These are phyloP conservation scores for Murina feae DNA, from an alignment of 2,113 vertebrate genomes.

Conservation along the genomic window DNA sequence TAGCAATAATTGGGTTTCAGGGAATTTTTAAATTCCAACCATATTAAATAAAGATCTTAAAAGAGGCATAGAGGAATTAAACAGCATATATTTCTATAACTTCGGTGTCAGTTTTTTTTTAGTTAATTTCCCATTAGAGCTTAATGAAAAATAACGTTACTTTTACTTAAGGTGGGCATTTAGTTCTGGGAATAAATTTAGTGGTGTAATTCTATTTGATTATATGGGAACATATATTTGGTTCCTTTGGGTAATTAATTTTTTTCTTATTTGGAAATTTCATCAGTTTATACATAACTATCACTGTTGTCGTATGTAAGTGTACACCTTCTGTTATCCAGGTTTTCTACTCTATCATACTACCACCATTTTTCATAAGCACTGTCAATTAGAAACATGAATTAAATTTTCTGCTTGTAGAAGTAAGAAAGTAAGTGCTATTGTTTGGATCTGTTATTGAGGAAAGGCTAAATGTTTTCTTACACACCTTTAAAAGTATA, in stretches of 20 bases:
- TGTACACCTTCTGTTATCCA: background rate
- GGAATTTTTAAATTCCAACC: slow-evolving; percentile 2
- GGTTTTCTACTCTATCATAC: background rate
- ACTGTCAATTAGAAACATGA: background rate
- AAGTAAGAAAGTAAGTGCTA: background rate
- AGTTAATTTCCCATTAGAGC: background rate
- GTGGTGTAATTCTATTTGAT: background rate
- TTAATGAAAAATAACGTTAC: background rate
- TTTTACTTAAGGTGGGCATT: background rate
- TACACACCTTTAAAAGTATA: background rate
- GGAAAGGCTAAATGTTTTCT: background rate
- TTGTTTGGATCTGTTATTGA: background rate
- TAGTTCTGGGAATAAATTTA: background rate
- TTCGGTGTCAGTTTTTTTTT: background rate
- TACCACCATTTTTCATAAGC: background rate
- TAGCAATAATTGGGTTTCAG: background rate
- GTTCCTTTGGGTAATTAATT: background rate
- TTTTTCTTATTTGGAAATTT: background rate
- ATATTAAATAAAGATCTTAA: background rate
- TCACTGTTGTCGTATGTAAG: background rate
- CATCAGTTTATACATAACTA: background rate
- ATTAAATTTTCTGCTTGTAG: background rate
- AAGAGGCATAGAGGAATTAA: background rate
- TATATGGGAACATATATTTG: background rate
- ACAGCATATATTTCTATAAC: background rate